A percentile compares a stretch with the other conserved stretches of the same genome.
phyloP scores from a whole-genome alignment of 2,888 invertebrate species.

The Cyclophora punctaria region DNA sequence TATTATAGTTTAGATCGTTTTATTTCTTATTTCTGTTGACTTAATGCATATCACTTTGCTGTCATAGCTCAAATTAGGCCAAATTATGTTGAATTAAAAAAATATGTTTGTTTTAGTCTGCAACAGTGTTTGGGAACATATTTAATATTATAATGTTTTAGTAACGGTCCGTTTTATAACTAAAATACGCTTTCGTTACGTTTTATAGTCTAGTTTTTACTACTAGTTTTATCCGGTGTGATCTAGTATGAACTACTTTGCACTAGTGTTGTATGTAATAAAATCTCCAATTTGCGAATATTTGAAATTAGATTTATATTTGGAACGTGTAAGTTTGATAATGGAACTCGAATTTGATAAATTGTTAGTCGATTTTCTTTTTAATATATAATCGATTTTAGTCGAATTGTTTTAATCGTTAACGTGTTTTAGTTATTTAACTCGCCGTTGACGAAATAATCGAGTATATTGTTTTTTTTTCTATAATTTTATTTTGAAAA shows the following conservation, averaged over 20 bases:
- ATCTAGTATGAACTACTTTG: too few relatives aligned
- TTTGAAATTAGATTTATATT: conserved; percentile 9
- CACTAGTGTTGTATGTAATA: too few relatives aligned
- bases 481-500: conserved; percentile 16
- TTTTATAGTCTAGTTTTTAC: too few relatives aligned
- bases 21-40: conserved; percentile 5
- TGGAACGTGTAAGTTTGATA: too few relatives aligned
- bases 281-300: too few relatives aligned
- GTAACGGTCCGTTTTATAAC: too few relatives aligned
- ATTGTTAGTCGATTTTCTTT: conserved; percentile 10
- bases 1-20: conserved; percentile 5
- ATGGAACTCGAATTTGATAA: conserved; percentile 2
- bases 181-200: too few relatives aligned
- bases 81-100: conserved; percentile 19
- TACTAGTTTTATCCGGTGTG: too few relatives aligned
- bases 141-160: too few relatives aligned
- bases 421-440: conserved; percentile 10
- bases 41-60: conserved; percentile 32
- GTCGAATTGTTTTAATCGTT: background rate
- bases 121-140: too few relatives aligned
- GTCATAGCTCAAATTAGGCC: conserved; percentile 43
- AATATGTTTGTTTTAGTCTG: too few relatives aligned
- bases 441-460: conserved; percentile 5
- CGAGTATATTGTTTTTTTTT: conserved; percentile 11
- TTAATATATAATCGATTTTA: conserved; percentile 10